phyloP scores from a whole-genome alignment of 1,140 invertebrate genomes.

The Zeugodacus cucurbitae region DNA sequence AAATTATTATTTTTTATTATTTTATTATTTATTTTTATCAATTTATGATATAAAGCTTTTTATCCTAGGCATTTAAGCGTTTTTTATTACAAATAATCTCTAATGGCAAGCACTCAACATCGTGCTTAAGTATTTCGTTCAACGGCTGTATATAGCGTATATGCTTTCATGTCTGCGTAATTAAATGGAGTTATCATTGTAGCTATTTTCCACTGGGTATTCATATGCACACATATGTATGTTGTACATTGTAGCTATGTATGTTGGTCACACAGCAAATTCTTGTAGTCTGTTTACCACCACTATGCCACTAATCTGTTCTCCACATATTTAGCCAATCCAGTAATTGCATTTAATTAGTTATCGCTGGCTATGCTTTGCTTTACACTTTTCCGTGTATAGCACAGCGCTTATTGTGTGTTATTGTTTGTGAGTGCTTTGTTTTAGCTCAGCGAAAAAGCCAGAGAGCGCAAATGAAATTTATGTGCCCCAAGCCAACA shows the following conservation, averaged over 20 bases:
- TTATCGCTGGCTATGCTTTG: neutral
- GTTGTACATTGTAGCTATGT: too few relatives aligned
- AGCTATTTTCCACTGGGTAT: neutral
- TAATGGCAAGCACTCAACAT: too few relatives aligned
- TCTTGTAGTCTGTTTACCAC: neutral
- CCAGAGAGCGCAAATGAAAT: neutral
- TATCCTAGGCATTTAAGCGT: too few relatives aligned
- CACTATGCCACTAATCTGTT: neutral
- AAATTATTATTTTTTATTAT: too few relatives aligned
- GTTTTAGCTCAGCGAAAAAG: neutral
- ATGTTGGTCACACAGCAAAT: neutral
- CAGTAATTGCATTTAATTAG: conserved; percentile 21
- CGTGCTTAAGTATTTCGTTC: too few relatives aligned
- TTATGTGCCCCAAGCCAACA: neutral
- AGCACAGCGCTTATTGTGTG: neutral
- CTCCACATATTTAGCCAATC: conserved; percentile 16
- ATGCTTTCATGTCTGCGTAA: too few relatives aligned
- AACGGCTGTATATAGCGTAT: too few relatives aligned
- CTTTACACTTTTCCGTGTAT: neutral
- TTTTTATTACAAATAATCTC: too few relatives aligned
- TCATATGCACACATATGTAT: neutral
- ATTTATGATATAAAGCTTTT: too few relatives aligned
- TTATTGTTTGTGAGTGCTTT: neutral
- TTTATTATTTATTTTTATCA: too few relatives aligned
- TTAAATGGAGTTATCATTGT: too few relatives aligned